Base-by-base conservation (phyloP, 2,888 invertebrate genomes). In the Pandemis cinnamomeana region DNA sequence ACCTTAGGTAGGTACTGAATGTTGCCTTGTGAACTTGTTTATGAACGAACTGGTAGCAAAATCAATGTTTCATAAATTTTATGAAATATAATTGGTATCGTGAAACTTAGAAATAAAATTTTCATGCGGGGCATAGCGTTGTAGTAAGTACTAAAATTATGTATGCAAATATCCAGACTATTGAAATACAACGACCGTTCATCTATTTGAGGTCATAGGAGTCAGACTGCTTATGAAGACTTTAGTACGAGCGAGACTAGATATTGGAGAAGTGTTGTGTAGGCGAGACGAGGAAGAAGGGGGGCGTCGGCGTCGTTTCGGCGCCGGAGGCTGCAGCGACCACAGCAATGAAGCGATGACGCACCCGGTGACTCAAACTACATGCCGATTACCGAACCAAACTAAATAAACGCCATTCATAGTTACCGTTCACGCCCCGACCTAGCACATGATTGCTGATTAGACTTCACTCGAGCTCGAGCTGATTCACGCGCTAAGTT, bases 321-420 rank as follows among this genome's bases (percentile, higher is more conserved):
- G 48, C 69, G 71, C 67, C 68, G 69, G 69, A 72, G 71, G 67
- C 67, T 48, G 63, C 71, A 48, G 44, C 42, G 15, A 69, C 51
- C 51, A 42, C 61, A n/a, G 53, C 62, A 67, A 62, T 71, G 71
- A 69, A 10, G 41, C 66, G 72, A 62, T 75, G 75, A 75, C 75
- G 75, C 75, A 75, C 68, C 66, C 69, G 55, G 67, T 75, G 75
- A 75, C 75, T 71, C 72, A 72, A 69, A 67, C 74, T 67, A 71
- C 71, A 68, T 71, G 75, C 55, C 74, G 62, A 71, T 75, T 71
- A 70, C 67, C 62, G 58, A 75, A 67, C 20, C 75, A 63, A 75
- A 71, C 70, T 63, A 71, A 68, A 71, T 75, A 71, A 71, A 75
- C 63, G 58, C 67, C 63, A 75, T 71, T 71, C 67, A 71, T 58